These are phyloP conservation scores for Streptopelia turtur DNA, from an alignment of 2,797 vertebrate genomes.

Conservation along the genomic window DNA sequence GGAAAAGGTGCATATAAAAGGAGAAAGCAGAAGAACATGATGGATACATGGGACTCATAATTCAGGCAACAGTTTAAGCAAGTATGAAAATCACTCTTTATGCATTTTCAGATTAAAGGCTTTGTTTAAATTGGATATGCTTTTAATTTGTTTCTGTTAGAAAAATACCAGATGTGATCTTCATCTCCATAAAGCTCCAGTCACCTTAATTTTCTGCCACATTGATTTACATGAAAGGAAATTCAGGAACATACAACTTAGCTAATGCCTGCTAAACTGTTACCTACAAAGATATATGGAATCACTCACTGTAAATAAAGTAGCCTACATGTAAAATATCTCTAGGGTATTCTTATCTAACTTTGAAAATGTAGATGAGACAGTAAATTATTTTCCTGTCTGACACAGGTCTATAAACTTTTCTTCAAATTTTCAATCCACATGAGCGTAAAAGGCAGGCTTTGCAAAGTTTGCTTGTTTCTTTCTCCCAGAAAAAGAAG, in stretches of 20 bases:
- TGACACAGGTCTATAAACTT: not conserved
- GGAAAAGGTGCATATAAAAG: not conserved
- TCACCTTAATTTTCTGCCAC: conserved; percentile 41
- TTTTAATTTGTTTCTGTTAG: conserved; percentile 27
- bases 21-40: not conserved
- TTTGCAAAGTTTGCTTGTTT: not conserved
- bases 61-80: not conserved
- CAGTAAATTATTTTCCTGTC: not conserved
- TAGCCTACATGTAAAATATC: not conserved
- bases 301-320: conserved; percentile 18
- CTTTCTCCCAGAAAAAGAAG: not conserved
- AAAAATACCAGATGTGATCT: conserved; percentile 1
- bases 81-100: conserved; percentile 14
- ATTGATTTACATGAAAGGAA: conserved; percentile 36
- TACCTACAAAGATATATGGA: not conserved
- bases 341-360: not conserved
- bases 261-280: not conserved
- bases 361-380: conserved; percentile 16
- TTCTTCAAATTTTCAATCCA: conserved; percentile 25
- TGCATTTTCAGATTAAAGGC: not conserved
- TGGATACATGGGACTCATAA: not conserved
- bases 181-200: not conserved
- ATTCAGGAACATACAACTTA: not conserved
- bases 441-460: not conserved
- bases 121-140: conserved; percentile 6